A percentile compares a stretch with the other conserved stretches of the same genome.
Evolutionary conservation across 2,888 invertebrate species (phyloP).

Genomic region (Limnephilus auricula): DNA sequence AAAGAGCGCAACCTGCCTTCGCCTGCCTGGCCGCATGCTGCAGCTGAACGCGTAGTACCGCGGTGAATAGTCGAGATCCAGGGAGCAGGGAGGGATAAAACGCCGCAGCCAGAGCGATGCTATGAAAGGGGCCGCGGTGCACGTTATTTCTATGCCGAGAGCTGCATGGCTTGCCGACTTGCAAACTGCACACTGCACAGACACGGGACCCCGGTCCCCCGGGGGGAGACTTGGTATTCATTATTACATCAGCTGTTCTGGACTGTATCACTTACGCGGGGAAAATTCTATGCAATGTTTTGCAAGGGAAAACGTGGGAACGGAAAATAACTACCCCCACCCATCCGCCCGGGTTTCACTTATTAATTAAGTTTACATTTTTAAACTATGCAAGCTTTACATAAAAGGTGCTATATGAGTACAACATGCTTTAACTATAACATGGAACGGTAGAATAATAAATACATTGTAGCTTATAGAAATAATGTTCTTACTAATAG

Average conservation of each 20-base stretch:
- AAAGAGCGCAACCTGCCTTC: not conserved
- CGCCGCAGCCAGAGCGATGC: not conserved
- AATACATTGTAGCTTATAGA: not conserved
- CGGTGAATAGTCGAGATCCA: not conserved
- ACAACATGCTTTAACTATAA: not conserved
- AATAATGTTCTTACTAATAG: not conserved
- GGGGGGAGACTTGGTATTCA: not conserved
- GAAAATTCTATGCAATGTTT: not conserved
- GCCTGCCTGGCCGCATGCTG: not conserved
- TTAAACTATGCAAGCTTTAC: not conserved
- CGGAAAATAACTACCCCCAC: not conserved
- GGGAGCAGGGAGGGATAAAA: no score
- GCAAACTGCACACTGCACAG: not conserved
- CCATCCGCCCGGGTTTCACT: not conserved
- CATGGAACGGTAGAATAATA: not conserved
- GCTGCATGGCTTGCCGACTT: not conserved
- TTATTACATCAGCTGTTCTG: slow-evolving; percentile 2
- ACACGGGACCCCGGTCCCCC: not conserved
- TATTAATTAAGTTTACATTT: not conserved
- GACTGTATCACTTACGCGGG: not conserved
- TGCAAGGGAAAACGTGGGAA: not conserved
- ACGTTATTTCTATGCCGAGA: not conserved
- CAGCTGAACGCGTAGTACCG: not conserved
- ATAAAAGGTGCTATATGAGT: not conserved
- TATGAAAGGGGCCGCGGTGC: not conserved